Base-by-base conservation (phyloP, 2,888 invertebrate genomes). In the Mythimna lalbum region DNA sequence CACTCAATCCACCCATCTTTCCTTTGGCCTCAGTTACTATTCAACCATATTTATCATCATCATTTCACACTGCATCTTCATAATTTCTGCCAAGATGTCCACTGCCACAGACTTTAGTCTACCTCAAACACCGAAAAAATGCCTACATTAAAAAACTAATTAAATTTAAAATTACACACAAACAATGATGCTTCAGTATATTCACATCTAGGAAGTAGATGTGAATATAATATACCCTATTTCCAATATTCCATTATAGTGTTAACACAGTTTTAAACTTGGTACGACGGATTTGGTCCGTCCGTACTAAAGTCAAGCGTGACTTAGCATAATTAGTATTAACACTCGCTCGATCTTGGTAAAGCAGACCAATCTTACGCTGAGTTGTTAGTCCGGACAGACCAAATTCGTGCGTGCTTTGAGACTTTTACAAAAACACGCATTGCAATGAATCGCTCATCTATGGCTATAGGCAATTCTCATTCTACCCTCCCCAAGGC, bases 401-500 rank as follows among this genome's bases (percentile, higher is more conserved):
- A 39, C 14, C 4, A 39, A 39, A 39, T 43, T 43, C 19, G 43
- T 19, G 17, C 17, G 4, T 14, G 14, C 14, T 1, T 43, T 43
- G 14, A 17, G 0, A 43, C 39, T 39, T 12, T 17, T 19, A 21
- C 10, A 66, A 59, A 59, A 31, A 49, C 6, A 55, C 23, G 62
- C 36, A 50, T 71, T 23, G 64, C 33, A 53, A 60, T 27, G 1
- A 4, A 21, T 74, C 33, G 19, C 52, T 57, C 21, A 59, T 60
- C 12, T 73, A 43, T 49, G 43, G 12, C 50, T n/a, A 17, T 5
- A 33, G 9, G 9, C 3, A n/a, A n/a, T 52, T 61, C 60, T 52
- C 62, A 6, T 4, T n/a, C 12, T 50, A 47, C 36, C 56, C 17
- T 53, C 63, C 81, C 79, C 73, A 78, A 88, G 88, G 87, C 86